Percentiles rank a stretch among this genome's conserved stretches.
These are phyloP conservation scores for Daphoenositta chrysoptera DNA, from an alignment of 2,113 vertebrate genomes.

Conservation along the genomic window DNA sequence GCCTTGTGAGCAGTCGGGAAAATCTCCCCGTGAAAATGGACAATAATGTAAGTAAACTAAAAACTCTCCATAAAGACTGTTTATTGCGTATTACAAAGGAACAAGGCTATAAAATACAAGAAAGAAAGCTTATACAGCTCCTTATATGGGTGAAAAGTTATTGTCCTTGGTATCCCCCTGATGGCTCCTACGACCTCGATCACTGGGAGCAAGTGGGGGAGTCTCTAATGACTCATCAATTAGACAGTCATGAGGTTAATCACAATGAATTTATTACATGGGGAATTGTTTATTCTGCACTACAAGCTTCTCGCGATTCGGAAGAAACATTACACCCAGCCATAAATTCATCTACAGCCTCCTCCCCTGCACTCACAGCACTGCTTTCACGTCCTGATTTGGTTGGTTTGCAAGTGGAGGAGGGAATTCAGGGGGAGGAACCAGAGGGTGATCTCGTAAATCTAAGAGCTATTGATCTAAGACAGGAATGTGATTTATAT, in stretches of 20 bases:
- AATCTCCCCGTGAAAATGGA: neutral
- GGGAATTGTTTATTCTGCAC: neutral
- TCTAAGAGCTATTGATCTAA: neutral
- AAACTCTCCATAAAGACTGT: neutral
- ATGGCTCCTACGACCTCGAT: neutral
- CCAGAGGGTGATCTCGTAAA: accelerated
- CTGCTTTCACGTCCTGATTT: accelerated
- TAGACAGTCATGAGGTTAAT: neutral
- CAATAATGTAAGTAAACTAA: neutral
- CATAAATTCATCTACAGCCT: accelerated
- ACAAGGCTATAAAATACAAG: neutral
- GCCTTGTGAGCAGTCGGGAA: accelerated
- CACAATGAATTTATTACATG: neutral
- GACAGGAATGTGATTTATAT: neutral
- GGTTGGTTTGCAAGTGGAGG: neutral
- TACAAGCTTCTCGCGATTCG: accelerated
- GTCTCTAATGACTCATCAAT: neutral
- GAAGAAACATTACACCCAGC: neutral
- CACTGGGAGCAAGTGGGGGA: neutral
- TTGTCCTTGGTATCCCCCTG: neutral
- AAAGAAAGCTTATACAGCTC: neutral
- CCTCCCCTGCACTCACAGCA: neutral
- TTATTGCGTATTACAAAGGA: neutral
- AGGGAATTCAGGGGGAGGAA: neutral
- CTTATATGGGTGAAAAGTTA: neutral